phyloP scores from a whole-genome alignment of 2,113 vertebrate genomes.

The Bettongia penicillata region DNA sequence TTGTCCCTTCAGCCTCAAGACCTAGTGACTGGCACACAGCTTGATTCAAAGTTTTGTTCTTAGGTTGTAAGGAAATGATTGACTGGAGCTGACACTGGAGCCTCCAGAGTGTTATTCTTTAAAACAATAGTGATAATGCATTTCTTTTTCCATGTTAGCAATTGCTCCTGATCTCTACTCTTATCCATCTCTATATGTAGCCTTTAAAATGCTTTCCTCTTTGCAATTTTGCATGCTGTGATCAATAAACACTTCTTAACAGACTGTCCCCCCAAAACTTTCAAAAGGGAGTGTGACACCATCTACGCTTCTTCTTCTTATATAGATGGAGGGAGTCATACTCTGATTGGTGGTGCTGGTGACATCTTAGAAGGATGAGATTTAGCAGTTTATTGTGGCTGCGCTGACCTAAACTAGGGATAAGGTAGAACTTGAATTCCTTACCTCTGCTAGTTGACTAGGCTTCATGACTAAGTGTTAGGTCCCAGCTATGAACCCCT shows the following conservation, averaged over 20 bases:
- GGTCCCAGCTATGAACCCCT: constrained; percentile 66
- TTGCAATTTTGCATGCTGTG: constrained; percentile 12
- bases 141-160: constrained; percentile 30
- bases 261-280: constrained; percentile 8
- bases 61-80: constrained; percentile 23
- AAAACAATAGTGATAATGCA: background rate
- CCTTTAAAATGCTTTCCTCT: background rate
- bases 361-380: background rate
- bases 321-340: background rate
- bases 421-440: constrained; percentile 10
- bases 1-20: constrained; percentile 66
- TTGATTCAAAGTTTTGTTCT: constrained; percentile 54
- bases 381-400: background rate
- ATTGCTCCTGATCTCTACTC: background rate
- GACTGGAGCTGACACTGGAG: background rate
- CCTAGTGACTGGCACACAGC: constrained; percentile 46
- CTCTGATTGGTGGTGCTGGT: background rate
- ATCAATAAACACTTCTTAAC: constrained; percentile 18
- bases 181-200: background rate
- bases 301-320: background rate
- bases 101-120: background rate
- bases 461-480: constrained; percentile 29
- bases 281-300: background rate
- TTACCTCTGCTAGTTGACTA: constrained; percentile 28
- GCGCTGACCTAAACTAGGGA: background rate